These are phyloP conservation scores for Macrotrachela quadricornifera DNA, from an alignment of 1,140 invertebrate species.

Conservation along the genomic window DNA sequence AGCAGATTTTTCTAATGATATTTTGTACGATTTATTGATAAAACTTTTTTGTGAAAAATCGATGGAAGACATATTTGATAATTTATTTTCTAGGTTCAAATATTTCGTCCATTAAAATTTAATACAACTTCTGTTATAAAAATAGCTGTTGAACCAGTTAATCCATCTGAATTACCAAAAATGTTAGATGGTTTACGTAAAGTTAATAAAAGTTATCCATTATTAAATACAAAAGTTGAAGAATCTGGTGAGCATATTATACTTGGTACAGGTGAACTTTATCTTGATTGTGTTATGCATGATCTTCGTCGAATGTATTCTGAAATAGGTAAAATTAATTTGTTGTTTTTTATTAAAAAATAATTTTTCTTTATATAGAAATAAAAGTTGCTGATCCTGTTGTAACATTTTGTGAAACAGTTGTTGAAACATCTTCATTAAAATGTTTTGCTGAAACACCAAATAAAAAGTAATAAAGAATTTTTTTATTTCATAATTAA, in stretches of 20 bases:
- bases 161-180: conserved; percentile 94
- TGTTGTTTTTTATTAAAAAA: not conserved
- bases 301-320: conserved; percentile 87
- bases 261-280: conserved; percentile 86
- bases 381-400: conserved; percentile 92
- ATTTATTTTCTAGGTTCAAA: conserved; percentile 37
- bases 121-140: conserved; percentile 97
- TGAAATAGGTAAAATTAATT: conserved; percentile 40
- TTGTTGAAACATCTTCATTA: conserved; percentile 90
- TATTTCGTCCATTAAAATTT: conserved; percentile 86
- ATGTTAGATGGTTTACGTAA: conserved; percentile 96
- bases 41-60: too few relatives aligned
- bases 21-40: too few relatives aligned
- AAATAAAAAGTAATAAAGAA: conserved; percentile 64
- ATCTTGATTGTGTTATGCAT: conserved; percentile 98
- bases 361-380: conserved; percentile 26
- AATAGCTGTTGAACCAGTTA: conserved; percentile 96
- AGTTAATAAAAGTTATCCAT: conserved; percentile 95
- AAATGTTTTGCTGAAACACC: conserved; percentile 99
- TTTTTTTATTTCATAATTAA: conserved; percentile 27
- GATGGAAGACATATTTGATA: too few relatives aligned
- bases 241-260: conserved; percentile 97
- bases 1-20: too few relatives aligned
- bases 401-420: conserved; percentile 94
- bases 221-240: conserved; percentile 81